Evolutionary conservation across 2,888 invertebrate genomes (phyloP).

Genomic region (Drosophila prolongata): DNA sequence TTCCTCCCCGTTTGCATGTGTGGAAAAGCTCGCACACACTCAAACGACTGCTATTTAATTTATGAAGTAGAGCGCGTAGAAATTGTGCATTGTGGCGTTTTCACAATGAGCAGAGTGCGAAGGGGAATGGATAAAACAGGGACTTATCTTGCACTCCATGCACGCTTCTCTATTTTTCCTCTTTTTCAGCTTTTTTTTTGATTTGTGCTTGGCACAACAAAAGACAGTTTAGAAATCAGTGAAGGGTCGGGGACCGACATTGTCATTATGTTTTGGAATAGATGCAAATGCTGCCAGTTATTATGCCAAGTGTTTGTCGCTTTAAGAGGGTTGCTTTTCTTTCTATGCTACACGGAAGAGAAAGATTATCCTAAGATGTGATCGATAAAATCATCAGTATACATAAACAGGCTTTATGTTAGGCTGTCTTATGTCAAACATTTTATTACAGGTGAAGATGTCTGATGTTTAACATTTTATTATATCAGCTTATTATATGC

Average conservation of each 20-base stretch:
- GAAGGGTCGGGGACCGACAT: constrained; percentile 46
- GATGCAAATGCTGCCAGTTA: constrained; percentile 51
- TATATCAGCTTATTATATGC: no score
- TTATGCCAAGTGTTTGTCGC: constrained; percentile 34
- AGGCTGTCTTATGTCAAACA: no score
- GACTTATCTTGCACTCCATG: constrained; percentile 69
- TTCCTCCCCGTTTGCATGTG: constrained; percentile 47
- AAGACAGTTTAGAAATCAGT: constrained; percentile 72
- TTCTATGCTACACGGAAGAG: neutral
- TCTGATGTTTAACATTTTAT: no score
- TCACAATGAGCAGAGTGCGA: constrained; percentile 34
- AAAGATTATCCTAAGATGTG: neutral
- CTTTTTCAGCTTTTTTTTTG: constrained; percentile 4
- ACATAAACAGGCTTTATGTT: no score
- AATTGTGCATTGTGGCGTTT: constrained; percentile 77
- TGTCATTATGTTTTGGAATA: constrained; percentile 31
- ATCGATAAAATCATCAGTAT: neutral
- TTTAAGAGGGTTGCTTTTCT: constrained; percentile 26
- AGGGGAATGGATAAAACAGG: constrained; percentile 18
- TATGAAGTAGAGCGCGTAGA: constrained; percentile 83
- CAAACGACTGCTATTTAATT: constrained; percentile 73
- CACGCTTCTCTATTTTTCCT: constrained; percentile 46
- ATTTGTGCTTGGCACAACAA: constrained; percentile 53
- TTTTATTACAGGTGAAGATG: no score
- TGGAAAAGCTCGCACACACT: constrained; percentile 10